A percentile compares a stretch with the other conserved stretches of the same genome.
phyloP scores from a whole-genome alignment of 2,113 vertebrate genomes.

The Cranoglanis bouderius region DNA sequence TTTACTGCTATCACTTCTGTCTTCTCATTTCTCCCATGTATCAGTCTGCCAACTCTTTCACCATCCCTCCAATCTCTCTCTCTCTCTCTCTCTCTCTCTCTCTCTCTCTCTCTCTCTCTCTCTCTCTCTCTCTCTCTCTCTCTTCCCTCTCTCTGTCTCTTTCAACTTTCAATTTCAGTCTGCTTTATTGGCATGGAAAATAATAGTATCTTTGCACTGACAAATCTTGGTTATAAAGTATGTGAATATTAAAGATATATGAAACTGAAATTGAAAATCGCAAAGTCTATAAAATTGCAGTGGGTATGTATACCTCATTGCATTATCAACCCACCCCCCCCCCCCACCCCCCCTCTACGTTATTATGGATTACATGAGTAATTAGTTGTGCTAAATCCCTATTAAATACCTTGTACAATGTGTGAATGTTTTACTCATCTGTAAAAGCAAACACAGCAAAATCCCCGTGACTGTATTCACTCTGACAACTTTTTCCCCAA shows the following conservation, averaged over 20 bases:
- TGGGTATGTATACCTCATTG: neutral
- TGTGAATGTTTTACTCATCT: conserved; percentile 11
- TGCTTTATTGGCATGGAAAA: neutral
- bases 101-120: conserved; percentile 14
- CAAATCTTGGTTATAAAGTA: neutral
- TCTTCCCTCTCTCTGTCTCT: too few relatives aligned
- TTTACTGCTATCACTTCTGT: neutral
- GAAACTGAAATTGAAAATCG: neutral
- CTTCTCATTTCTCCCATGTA: neutral
- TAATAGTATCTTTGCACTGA: too few relatives aligned
- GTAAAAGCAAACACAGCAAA: conserved; percentile 11
- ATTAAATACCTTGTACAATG: conserved; percentile 5
- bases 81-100: neutral
- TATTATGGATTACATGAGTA: conserved; percentile 20
- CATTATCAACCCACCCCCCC: neutral
- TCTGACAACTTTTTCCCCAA: neutral
- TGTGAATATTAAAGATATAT: neutral
- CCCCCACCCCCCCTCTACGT: conserved; percentile 14
- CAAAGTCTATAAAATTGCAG: neutral
- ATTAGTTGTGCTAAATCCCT: conserved; percentile 4
- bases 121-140: too few relatives aligned
- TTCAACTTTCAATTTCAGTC: neutral
- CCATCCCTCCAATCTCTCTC: neutral
- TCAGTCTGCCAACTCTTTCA: conserved; percentile 19
- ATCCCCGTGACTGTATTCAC: neutral